These are phyloP conservation scores for Drosophila asahinai DNA, from an alignment of 1,140 invertebrate genomes.

Conservation along the genomic window DNA sequence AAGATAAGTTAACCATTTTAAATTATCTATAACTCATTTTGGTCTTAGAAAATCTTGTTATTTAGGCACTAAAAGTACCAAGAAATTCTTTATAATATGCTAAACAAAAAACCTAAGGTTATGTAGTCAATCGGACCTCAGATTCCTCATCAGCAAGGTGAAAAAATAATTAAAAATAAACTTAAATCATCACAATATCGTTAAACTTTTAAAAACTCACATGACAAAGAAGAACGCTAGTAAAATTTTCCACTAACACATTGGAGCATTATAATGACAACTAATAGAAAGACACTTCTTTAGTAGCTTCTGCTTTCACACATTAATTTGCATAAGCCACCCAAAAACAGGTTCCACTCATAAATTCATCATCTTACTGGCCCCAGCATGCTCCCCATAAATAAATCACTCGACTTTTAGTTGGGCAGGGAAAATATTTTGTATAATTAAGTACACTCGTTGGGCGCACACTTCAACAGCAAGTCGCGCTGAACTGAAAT, in stretches of 20 bases:
- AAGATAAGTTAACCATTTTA: too few relatives aligned
- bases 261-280: constrained; percentile 9
- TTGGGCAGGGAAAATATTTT: constrained; percentile 66
- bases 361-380: constrained; percentile 61
- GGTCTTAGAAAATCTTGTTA: neutral
- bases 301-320: constrained; percentile 14
- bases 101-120: neutral
- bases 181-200: neutral
- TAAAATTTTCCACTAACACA: neutral
- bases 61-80: neutral
- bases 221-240: neutral
- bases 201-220: neutral
- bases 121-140: neutral
- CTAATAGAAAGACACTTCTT: constrained; percentile 1
- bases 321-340: constrained; percentile 9
- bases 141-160: neutral
- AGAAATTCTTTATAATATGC: neutral
- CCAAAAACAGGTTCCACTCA: constrained; percentile 27
- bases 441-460: constrained; percentile 74
- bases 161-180: too few relatives aligned
- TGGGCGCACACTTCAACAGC: constrained; percentile 52
- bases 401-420: constrained; percentile 68
- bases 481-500: constrained; percentile 31
- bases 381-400: constrained; percentile 26
- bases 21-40: too few relatives aligned